phyloP scores from a whole-genome alignment of 1,140 invertebrate species.

The Euwallacea similis region DNA sequence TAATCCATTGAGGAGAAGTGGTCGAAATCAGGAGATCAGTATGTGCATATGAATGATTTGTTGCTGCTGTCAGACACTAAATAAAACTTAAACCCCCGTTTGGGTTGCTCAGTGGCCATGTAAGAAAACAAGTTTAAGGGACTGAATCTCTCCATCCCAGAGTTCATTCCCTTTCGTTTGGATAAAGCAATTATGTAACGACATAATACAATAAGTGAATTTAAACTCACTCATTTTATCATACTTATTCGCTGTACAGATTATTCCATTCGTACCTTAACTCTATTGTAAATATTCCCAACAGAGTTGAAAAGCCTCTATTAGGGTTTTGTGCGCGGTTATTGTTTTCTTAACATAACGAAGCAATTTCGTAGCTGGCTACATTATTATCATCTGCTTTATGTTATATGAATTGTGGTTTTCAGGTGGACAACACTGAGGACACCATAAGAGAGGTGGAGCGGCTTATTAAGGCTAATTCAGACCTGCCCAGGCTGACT shows the following conservation, averaged over 20 bases:
- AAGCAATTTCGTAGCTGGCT: neutral
- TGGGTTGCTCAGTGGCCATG: constrained; percentile 77
- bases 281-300: neutral
- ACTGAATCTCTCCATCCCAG: constrained; percentile 85
- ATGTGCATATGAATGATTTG: constrained; percentile 79
- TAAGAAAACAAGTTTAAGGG: constrained; percentile 87
- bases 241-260: too few relatives aligned
- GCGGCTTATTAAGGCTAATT: constrained; percentile 55
- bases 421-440: constrained; percentile 22
- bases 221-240: too few relatives aligned
- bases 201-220: constrained; percentile 52
- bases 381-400: neutral
- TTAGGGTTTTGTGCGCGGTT: neutral
- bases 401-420: constrained; percentile 4
- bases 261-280: constrained; percentile 19
- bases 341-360: too few relatives aligned
- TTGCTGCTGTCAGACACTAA: constrained; percentile 81
- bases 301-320: neutral
- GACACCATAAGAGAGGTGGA: constrained; percentile 50
- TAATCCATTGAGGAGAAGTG: constrained; percentile 69
- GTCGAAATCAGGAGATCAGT: constrained; percentile 74
- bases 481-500: constrained; percentile 58
- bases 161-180: constrained; percentile 80
- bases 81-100: constrained; percentile 84
- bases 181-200: too few relatives aligned